Evolutionary conservation across 2,113 vertebrate genomes (phyloP), one percentile per base, ranked within the genome.

Genomic region (Lota lota): DNA sequence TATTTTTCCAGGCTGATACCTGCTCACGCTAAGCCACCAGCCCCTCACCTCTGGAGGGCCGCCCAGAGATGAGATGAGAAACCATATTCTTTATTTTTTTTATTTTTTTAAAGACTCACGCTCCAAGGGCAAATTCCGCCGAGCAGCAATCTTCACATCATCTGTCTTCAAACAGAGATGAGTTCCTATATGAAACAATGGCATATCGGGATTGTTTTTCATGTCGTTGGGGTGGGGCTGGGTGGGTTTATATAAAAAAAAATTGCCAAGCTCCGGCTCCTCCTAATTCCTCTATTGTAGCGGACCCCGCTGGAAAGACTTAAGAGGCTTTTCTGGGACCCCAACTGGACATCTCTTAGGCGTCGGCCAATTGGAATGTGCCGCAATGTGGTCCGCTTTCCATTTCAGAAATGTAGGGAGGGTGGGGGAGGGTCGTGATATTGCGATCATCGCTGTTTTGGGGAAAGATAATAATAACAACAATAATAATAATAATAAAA

Each of bases 31-130:
- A 84, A 86, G 87, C 87, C 82, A 83, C 36, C 82, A 86, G 81
- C 77, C 81, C 79, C 80, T 87, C 82, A 85, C 87, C 90, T 91
- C 88, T 72, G 67, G 89, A 90, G 87, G 90, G 85, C 83, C 83
- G 79, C 86, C 85, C 88, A 40, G 6, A 40, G 36, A 40, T 40
- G 36, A 40, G 36, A 86, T 22, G 75, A 85, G 82, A 82, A 79
- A 73, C 69, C 63, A 76, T 4, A 64, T 64, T 74, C 56, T 69
- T 64, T 54, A 17, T 54, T 82, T 84, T 85, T 76, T 85, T 90
- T 80, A 77, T 84, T 88, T 88, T 89, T 80, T 87, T 80, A 79
- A 88, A 87, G 80, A 79, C 88, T 86, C 77, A 73, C 73, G 85
- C 74, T 80, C 77, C 15, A 78, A 78, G 78, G 83, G 84, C 77